Percentiles rank a stretch among this genome's conserved stretches.
phyloP scores from a whole-genome alignment of 92 coral and sea anemone species.

The Parazoanthus atlanticus region DNA sequence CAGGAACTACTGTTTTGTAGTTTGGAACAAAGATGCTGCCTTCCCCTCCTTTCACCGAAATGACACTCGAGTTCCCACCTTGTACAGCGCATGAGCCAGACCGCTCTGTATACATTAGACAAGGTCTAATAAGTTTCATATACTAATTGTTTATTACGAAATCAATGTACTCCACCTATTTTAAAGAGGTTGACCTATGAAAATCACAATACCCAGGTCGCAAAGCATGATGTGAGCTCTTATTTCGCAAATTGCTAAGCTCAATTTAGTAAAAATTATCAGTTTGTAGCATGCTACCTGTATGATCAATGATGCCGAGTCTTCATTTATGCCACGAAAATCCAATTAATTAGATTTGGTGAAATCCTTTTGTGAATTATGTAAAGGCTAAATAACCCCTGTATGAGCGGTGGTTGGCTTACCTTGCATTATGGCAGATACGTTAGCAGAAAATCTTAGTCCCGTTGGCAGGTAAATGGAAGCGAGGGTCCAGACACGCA shows the following conservation, averaged over 20 bases:
- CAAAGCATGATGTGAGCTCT: too few relatives aligned
- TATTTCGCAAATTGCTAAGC: too few relatives aligned
- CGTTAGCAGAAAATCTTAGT: neutral
- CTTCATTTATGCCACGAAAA: too few relatives aligned
- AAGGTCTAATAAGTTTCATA: too few relatives aligned
- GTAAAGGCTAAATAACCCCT: neutral
- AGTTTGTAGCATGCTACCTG: too few relatives aligned
- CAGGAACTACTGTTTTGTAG: neutral
- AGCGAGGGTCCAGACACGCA: neutral
- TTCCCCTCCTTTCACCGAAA: neutral
- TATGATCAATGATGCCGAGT: too few relatives aligned
- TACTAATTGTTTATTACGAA: too few relatives aligned
- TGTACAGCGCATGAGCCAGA: neutral
- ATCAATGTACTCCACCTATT: too few relatives aligned
- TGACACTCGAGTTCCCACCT: neutral
- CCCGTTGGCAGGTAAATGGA: neutral
- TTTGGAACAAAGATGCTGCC: constrained; percentile 8
- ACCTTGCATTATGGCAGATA: neutral
- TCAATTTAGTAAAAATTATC: too few relatives aligned
- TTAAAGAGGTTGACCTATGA: too few relatives aligned
- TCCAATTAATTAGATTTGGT: too few relatives aligned
- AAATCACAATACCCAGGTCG: too few relatives aligned
- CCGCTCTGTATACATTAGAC: neutral
- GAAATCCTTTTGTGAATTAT: neutral
- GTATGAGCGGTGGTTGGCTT: neutral